These are phyloP conservation scores for Malaclemys terrapin DNA, from an alignment of 2,113 vertebrate genomes.

Conservation along the genomic window DNA sequence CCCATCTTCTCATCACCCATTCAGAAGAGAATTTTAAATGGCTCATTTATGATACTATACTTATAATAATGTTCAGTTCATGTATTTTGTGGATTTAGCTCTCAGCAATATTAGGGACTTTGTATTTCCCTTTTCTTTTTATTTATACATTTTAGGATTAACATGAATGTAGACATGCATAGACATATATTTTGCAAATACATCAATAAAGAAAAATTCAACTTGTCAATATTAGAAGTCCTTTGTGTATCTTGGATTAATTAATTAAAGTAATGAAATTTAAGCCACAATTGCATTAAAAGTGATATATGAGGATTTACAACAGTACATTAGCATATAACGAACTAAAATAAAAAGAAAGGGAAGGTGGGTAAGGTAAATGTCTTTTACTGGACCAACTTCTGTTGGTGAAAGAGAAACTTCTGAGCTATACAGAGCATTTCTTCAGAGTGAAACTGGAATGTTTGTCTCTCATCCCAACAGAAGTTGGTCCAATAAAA, in stretches of 20 bases:
- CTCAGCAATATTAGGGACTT: not conserved
- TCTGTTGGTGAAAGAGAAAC: not conserved
- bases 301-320: too few relatives aligned
- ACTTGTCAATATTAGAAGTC: not conserved
- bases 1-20: not conserved
- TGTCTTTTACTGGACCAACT: not conserved
- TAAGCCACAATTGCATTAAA: not conserved
- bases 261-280: not conserved
- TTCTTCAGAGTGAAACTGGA: not conserved
- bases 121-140: not conserved
- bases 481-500: not conserved
- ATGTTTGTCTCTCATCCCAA: not conserved
- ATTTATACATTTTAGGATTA: not conserved
- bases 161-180: not conserved
- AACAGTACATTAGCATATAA: slow-evolving; percentile 21
- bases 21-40: not conserved
- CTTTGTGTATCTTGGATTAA: not conserved
- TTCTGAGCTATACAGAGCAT: not conserved
- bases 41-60: not conserved
- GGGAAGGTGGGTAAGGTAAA: not conserved
- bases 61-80: not conserved
- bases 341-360: not conserved
- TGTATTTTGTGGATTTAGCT: not conserved
- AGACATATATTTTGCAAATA: not conserved
- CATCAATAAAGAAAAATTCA: not conserved